Base-by-base conservation (phyloP, 2,888 invertebrate genomes). In the Lepetodrilus schrolli region DNA sequence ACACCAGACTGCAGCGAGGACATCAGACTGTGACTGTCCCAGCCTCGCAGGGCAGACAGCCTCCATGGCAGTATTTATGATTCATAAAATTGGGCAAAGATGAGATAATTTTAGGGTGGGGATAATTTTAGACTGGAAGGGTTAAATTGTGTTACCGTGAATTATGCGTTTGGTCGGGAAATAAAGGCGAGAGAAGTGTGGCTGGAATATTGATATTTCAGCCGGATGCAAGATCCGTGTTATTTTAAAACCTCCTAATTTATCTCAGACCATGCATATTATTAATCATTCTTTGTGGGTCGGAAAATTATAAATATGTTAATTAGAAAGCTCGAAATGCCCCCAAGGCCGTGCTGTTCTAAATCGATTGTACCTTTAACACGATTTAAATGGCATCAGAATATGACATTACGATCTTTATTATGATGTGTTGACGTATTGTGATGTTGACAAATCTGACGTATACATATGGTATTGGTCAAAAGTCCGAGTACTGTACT, bases 1-100 rank as follows among this genome's bases (percentile, higher is more conserved):
- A 4, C 43, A 7, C 43, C 7, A 43, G 43, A 4, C 43, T 1
- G n/a, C 13, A 43, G 43, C n/a, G 43, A 7, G 0, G 10, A 8
- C 43, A 7, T 3, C 8, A 17, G 17, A 43, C 43, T 17, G 43
- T 23, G 58, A n/a, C 58, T 17, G 34, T 30, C 30, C 13, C n/a
- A 30, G 58, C 58, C 10, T 58, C 58, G 58, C 30, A 30, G 7
- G 0, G 58, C 58, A n/a, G n/a, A n/a, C n/a, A n/a, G n/a, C n/a
- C n/a, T n/a, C n/a, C n/a, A n/a, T n/a, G 26, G 58, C 34, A n/a
- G 13, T n/a, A 17, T 58, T 58, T 30, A 58, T 58, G 58, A 58
- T 58, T 58, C 58, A 58, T 58, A 58, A 58, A 58, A 58, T 58
- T 58, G 58, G 58, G 58, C 30, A 58, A 58, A 58, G 58, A 58